Percentiles rank a stretch among this genome's conserved stretches.
These are phyloP conservation scores for Crax fasciolata DNA, from an alignment of 2,797 vertebrate genomes.

Conservation along the genomic window DNA sequence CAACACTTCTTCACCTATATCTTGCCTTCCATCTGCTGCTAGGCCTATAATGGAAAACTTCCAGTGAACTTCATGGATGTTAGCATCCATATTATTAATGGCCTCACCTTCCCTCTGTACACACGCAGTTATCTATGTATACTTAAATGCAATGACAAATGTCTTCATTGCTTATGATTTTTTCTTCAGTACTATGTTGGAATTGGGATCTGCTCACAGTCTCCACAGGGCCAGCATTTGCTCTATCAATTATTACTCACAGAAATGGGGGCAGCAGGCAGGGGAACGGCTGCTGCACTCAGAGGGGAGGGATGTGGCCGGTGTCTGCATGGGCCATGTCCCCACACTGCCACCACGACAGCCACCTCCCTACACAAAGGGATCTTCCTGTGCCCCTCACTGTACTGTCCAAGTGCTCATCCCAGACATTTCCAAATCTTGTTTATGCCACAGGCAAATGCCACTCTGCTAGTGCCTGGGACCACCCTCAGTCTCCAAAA, in stretches of 20 bases:
- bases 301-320: neutral
- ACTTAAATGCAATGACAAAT: neutral
- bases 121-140: neutral
- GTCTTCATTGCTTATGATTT: neutral
- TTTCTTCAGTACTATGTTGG: neutral
- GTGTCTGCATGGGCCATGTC: neutral
- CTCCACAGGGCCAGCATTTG: neutral
- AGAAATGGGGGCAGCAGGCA: neutral
- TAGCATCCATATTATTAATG: neutral
- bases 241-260: neutral
- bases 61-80: neutral
- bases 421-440: neutral
- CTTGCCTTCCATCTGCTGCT: neutral
- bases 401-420: neutral
- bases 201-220: neutral
- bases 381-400: neutral
- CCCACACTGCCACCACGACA: neutral
- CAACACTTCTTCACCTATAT: neutral
- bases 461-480: neutral
- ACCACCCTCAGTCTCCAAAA: accelerated
- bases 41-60: neutral
- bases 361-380: neutral
- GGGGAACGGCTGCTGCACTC: neutral
- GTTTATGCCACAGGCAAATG: neutral
- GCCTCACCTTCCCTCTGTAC: neutral